Base-by-base conservation (phyloP, 2,888 invertebrate species). In the Amphiduros pacificus region DNA sequence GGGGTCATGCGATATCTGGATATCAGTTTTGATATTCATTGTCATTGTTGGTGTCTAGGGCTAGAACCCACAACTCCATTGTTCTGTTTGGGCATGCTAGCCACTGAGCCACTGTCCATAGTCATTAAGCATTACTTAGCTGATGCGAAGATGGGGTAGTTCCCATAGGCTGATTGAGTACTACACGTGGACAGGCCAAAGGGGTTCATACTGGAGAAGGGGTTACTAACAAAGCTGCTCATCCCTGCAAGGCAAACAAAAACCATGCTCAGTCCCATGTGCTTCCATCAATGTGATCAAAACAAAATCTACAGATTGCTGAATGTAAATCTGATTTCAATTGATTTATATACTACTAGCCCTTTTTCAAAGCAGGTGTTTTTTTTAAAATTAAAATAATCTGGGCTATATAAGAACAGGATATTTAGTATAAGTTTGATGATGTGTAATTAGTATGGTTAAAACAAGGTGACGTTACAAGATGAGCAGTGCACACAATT, bases 151-250 rank as follows among this genome's bases (percentile, higher is more conserved):
- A 59, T n/a, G n/a, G n/a, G 52, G 44, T 44, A 53, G 44, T 27
- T 59, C n/a, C 59, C 59, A 28, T 59, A 59, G 4, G 59, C n/a
- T n/a, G n/a, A 28, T 17, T 59, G 36, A 22, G 59, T 50, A 29
- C 49, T 41, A 41, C 52, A 59, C 11, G 59, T 36, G 6, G 44
- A 31, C 24, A 59, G 48, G 26, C 59, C 59, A 27, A 59, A 53
- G 14, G 51, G 59, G 2, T 44, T 32, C 59, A 59, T 59, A 41
- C 59, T 53, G 41, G 40, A 41, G 41, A 59, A 59, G 11, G 59
- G 32, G 41, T 36, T 53, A 44, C 40, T 41, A 5, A 51, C 51
- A 53, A 51, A 53, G 26, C 59, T 41, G 9, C 59, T 53, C 53
- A 59, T n/a, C 41, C 59, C 59, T 59, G 59, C 51, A 53, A 53